Conservation (phyloP, 2,888 invertebrate genomes). For the Meiosimyza platycephala region DNA sequence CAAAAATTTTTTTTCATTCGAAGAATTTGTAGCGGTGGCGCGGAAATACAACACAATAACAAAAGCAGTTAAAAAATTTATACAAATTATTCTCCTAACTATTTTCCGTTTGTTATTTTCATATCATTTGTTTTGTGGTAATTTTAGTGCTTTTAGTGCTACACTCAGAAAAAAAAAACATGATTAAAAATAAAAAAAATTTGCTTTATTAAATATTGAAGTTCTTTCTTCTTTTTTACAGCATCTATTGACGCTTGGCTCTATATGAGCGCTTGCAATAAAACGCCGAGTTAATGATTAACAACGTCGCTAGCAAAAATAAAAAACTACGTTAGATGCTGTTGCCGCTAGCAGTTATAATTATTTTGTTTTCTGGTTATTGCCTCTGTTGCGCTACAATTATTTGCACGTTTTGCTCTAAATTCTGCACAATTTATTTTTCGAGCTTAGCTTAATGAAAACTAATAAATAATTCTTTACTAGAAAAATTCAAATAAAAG, state of each 20-base stretch:
- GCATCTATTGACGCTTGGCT: neutral
- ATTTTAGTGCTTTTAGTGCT: neutral
- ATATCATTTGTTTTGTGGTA: neutral
- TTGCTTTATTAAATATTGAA: neutral
- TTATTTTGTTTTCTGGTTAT: conserved; percentile 8
- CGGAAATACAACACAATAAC: conserved; percentile 2
- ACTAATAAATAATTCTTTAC: conserved; percentile 6
- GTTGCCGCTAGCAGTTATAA: neutral
- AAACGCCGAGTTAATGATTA: too few species aligned
- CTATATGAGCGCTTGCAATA: too few species aligned
- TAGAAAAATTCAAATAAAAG: conserved; percentile 1
- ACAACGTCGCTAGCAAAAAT: too few species aligned
- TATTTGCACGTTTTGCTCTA: conserved; percentile 33
- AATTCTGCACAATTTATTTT: conserved; percentile 25
- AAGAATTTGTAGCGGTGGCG: neutral
- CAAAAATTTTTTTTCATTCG: too few species aligned
- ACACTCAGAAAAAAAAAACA: neutral
- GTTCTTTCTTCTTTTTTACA: neutral
- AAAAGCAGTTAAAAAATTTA: neutral
- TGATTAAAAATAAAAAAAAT: neutral
- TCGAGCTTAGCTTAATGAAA: conserved; percentile 10
- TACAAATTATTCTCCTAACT: conserved; percentile 24
- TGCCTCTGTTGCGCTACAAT: conserved; percentile 6
- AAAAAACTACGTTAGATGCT: neutral
- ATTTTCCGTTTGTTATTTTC: conserved; percentile 15